These are phyloP conservation scores for Suillia variegata DNA, from an alignment of 2,888 invertebrate species.

Conservation along the genomic window DNA sequence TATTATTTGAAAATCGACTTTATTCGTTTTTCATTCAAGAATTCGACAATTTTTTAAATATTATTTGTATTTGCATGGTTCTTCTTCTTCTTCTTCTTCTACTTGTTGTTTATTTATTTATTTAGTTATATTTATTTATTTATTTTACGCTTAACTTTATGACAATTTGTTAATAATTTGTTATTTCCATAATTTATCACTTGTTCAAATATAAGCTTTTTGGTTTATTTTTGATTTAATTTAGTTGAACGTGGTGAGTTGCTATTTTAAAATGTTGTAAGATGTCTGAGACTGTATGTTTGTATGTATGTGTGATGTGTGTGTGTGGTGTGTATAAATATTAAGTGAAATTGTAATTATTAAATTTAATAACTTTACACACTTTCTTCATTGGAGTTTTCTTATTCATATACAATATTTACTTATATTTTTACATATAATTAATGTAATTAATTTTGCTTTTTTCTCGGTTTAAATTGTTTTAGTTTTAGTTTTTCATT, in stretches of 20 bases:
- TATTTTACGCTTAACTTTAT: background rate
- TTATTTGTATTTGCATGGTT: background rate
- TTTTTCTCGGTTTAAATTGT: too few species aligned
- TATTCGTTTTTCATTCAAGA: constrained; percentile 20
- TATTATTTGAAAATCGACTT: constrained; percentile 23
- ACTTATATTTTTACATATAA: background rate
- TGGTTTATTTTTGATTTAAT: background rate
- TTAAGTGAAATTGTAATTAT: too few species aligned
- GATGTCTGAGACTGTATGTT: background rate
- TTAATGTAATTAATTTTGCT: too few species aligned
- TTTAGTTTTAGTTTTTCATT: background rate
- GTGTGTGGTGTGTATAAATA: background rate
- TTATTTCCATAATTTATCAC: background rate
- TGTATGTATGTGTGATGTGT: background rate
- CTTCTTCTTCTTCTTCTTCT: too few species aligned
- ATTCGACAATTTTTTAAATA: constrained; percentile 18
- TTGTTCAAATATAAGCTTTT: background rate
- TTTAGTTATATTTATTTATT: background rate
- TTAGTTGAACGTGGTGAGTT: background rate
- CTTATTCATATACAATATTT: background rate
- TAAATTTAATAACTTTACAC: too few species aligned
- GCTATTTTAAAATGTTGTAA: background rate
- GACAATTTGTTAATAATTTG: background rate
- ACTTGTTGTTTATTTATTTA: too few species aligned
- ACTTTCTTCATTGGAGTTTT: too few species aligned